A percentile compares a stretch with the other conserved stretches of the same genome.
Evolutionary conservation across 2,113 vertebrate genomes (phyloP).

Genomic region (Dendropsophus ebraccatus): DNA sequence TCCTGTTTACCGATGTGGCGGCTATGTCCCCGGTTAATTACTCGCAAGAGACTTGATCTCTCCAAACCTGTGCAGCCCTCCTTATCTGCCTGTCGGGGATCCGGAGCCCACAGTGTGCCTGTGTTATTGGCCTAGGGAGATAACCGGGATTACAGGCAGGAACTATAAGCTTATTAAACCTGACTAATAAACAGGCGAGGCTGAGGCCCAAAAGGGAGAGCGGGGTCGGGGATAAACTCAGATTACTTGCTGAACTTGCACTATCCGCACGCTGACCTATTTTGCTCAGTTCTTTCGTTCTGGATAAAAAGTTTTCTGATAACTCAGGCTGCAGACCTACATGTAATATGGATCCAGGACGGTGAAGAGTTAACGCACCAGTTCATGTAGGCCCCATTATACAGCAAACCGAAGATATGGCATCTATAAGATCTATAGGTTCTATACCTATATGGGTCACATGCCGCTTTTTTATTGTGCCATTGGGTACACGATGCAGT

Average conservation of each 20-base stretch:
- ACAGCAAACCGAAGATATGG: too few relatives aligned
- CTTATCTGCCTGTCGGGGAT: constrained; percentile 24
- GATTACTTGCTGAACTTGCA: constrained; percentile 41
- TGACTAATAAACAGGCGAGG: constrained; percentile 33
- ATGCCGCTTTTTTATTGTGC: background rate
- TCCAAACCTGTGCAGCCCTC: background rate
- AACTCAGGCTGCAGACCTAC: background rate
- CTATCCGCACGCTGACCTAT: constrained; percentile 38
- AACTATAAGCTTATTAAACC: constrained; percentile 46
- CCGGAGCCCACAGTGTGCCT: background rate
- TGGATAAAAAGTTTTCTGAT: constrained; percentile 1
- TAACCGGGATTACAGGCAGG: constrained; percentile 28
- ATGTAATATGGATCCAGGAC: background rate
- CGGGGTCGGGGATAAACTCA: background rate
- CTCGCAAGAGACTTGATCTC: constrained; percentile 17
- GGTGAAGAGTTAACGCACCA: background rate
- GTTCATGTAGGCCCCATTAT: background rate
- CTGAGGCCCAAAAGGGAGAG: background rate
- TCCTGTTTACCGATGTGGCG: background rate
- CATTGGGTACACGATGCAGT: background rate
- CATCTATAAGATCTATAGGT: too few relatives aligned
- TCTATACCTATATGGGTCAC: too few relatives aligned
- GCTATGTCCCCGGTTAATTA: constrained; percentile 40
- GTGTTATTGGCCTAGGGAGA: constrained; percentile 35
- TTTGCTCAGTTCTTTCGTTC: constrained; percentile 7